Evolutionary conservation across 2,888 invertebrate genomes (phyloP).

Genomic region (Panorpa germanica): DNA sequence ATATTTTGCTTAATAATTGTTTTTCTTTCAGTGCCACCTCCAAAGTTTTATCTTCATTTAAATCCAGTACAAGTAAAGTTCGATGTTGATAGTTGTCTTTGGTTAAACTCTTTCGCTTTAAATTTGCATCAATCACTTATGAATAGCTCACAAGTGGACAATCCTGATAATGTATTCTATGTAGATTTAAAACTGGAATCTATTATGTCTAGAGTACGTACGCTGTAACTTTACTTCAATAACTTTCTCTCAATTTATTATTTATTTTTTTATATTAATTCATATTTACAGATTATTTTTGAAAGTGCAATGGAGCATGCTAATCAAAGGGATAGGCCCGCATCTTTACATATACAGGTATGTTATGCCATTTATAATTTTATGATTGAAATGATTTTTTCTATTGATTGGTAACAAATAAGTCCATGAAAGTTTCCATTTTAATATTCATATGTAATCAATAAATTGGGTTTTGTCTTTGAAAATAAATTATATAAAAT

Average conservation of each 20-base stretch:
- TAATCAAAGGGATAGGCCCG: constrained; percentile 72
- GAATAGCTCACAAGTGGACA: constrained; percentile 21
- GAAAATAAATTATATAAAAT: no score
- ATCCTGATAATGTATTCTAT: constrained; percentile 29
- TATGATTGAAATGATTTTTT: no score
- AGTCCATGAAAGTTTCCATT: no score
- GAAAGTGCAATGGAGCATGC: constrained; percentile 60
- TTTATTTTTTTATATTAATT: constrained; percentile 4
- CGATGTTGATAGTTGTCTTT: constrained; percentile 74
- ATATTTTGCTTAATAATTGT: constrained; percentile 10
- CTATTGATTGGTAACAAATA: no score
- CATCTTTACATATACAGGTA: constrained; percentile 67
- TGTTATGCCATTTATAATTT: constrained; percentile 51
- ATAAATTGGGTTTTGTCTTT: no score
- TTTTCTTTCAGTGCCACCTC: constrained; percentile 64
- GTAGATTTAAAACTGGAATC: constrained; percentile 81
- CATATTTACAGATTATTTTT: constrained; percentile 17
- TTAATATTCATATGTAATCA: no score
- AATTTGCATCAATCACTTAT: constrained; percentile 64
- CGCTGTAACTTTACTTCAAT: no score
- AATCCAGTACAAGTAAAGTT: constrained; percentile 80
- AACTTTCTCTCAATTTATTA: constrained; percentile 1
- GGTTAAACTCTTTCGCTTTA: constrained; percentile 85
- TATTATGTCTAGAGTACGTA: constrained; percentile 73
- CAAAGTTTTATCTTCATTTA: constrained; percentile 78